Percentiles rank a stretch among this genome's conserved stretches.
These are phyloP conservation scores for Acleris laterana DNA, from an alignment of 2,888 invertebrate species.

Conservation along the genomic window DNA sequence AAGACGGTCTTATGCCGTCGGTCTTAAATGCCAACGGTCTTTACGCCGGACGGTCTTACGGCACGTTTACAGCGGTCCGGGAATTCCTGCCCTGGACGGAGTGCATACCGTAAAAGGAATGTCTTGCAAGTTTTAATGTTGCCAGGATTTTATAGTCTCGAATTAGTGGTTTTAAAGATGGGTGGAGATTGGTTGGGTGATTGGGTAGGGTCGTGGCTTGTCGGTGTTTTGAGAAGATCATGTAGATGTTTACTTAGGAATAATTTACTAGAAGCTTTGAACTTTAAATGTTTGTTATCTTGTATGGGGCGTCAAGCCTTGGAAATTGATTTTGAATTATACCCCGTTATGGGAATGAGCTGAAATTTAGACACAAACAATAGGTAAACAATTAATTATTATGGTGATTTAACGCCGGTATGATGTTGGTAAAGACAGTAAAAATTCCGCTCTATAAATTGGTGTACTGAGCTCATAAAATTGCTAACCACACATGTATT, in stretches of 20 bases:
- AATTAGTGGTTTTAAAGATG: constrained; percentile 43
- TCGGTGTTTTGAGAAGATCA: neutral
- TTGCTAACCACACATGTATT: too few relatives aligned
- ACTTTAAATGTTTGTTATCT: too few relatives aligned
- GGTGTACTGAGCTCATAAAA: too few relatives aligned
- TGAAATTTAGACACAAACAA: too few relatives aligned
- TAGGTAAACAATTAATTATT: too few relatives aligned
- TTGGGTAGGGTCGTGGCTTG: constrained; percentile 4
- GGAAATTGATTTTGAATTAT: too few relatives aligned
- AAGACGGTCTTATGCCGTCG: constrained; percentile 46
- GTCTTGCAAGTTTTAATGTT: constrained; percentile 68
- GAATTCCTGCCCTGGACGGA: constrained; percentile 51
- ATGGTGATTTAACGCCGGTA: too few relatives aligned
- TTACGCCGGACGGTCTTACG: constrained; percentile 37
- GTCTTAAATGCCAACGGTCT: constrained; percentile 31
- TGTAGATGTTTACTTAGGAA: neutral
- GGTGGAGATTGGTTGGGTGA: constrained; percentile 37
- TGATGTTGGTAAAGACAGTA: too few relatives aligned
- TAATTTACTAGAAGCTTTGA: too few relatives aligned
- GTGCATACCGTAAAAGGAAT: constrained; percentile 62
- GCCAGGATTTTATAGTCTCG: constrained; percentile 63
- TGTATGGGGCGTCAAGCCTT: too few relatives aligned
- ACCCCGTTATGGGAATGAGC: too few relatives aligned
- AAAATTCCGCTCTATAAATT: too few relatives aligned
- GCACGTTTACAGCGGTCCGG: constrained; percentile 52